Evolutionary conservation across 1,140 invertebrate species (phyloP), one percentile per base, ranked within the genome.

Genomic region (Stegodyphus dumicola): DNA sequence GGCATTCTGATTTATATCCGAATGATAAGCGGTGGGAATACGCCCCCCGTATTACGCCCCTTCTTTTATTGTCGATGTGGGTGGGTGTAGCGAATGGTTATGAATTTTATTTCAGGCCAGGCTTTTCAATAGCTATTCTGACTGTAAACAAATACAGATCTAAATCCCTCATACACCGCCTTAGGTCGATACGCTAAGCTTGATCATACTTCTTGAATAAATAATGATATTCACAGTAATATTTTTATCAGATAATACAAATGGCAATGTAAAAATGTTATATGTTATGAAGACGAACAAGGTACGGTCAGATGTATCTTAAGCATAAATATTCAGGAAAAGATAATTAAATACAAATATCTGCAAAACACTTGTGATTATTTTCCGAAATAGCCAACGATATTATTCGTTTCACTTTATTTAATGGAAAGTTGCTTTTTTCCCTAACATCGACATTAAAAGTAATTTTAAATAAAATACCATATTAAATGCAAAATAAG

Each of bases 1-100:
- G 69, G 69, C 69, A 71, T 71, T 71, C 69, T 71, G 69, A 71
- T 71, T 71, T 71, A 71, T 71, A 71, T n/a, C 48, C 69, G 69
- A 49, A 71, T 71, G 33, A 49, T 11, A 71, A 71, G 33, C 69
- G n/a, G 49, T 9, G 48, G 69, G 10, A 33, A 7, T 51, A 51
- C 15, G 33, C 69, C 5, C 9, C 69, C 33, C 69, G 10, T 17
- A 10, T 33, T 71, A 49, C 13, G 13, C 13, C 17, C 69, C 48
- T 7, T 13, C 9, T 51, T 49, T 49, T 71, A 11, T 70, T 70
- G 48, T 49, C 15, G 6, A 11, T 51, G 10, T 33, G 17, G 33
- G 10, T 13, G 33, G 2, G 13, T 49, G 69, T 71, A 51, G 33
- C n/a, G 69, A 71, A 11, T 49, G 33, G 69, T 71, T 71, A 71